A percentile compares a stretch with the other conserved stretches of the same genome.
These are phyloP conservation scores for Thinocorus orbignyianus DNA, from an alignment of 2,113 vertebrate genomes.

Conservation along the genomic window DNA sequence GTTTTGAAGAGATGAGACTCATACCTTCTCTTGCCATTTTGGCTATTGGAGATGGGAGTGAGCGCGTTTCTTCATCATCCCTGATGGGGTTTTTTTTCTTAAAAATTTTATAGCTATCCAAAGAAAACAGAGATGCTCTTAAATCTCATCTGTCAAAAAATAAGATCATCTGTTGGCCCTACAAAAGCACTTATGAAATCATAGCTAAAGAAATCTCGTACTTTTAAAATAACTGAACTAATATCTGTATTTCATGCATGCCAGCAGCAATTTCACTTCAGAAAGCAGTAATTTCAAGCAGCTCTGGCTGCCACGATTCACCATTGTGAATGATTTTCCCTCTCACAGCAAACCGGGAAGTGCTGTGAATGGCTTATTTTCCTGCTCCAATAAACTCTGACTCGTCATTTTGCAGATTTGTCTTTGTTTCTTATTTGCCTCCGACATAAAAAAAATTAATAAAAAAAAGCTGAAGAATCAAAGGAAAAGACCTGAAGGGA, in stretches of 20 bases:
- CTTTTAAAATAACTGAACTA: slow-evolving; percentile 46
- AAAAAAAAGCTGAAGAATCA: slow-evolving; percentile 63
- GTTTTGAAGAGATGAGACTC: neutral
- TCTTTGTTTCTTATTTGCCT: slow-evolving; percentile 78
- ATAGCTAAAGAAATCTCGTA: neutral
- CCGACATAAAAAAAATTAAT: slow-evolving; percentile 69
- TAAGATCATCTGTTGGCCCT: neutral
- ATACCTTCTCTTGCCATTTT: neutral
- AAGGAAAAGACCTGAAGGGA: slow-evolving; percentile 70
- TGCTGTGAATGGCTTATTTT: slow-evolving; percentile 70
- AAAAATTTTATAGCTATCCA: slow-evolving; percentile 21
- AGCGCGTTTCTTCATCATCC: neutral
- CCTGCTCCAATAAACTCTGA: slow-evolving; percentile 76
- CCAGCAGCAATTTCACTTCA: slow-evolving; percentile 70
- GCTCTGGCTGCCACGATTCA: slow-evolving; percentile 68
- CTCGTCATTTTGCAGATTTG: slow-evolving; percentile 72
- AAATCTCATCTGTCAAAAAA: slow-evolving; percentile 2
- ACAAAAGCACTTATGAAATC: slow-evolving; percentile 20
- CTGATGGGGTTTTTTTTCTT: slow-evolving; percentile 22
- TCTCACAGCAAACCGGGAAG: slow-evolving; percentile 71
- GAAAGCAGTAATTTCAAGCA: slow-evolving; percentile 69
- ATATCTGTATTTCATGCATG: slow-evolving; percentile 55
- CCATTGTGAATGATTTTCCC: slow-evolving; percentile 71
- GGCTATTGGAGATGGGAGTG: neutral
- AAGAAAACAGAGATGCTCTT: slow-evolving; percentile 43